phyloP scores from a whole-genome alignment of 1,140 invertebrate species.

The Ylistrum balloti region DNA sequence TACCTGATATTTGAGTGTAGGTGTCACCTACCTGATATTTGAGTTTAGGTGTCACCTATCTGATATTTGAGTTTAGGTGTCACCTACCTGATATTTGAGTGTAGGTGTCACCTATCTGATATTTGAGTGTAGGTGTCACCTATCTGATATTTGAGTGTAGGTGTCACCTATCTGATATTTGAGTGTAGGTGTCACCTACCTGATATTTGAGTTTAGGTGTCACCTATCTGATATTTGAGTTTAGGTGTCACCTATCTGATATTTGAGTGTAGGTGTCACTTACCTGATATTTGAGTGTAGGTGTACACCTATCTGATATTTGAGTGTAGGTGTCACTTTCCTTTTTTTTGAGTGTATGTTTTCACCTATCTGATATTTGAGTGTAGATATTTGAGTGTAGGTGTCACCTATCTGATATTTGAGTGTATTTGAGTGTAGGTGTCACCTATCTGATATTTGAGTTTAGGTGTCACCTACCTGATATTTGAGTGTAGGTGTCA shows the following conservation, averaged over 20 bases:
- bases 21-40: neutral
- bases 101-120: neutral
- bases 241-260: neutral
- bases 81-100: neutral
- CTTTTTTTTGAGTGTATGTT: neutral
- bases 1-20: neutral
- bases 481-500: no score
- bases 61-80: slow-evolving; percentile 3
- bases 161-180: neutral
- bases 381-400: no score
- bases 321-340: neutral
- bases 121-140: neutral
- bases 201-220: neutral
- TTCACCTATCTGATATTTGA: no score
- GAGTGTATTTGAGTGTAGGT: no score
- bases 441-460: no score
- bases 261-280: neutral
- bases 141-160: neutral
- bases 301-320: neutral
- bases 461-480: no score
- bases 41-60: slow-evolving; percentile 1
- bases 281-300: neutral
- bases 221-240: neutral
- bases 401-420: no score
- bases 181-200: neutral